These are phyloP conservation scores for Hydrochoerus hydrochaeris DNA, from an alignment of 2,113 vertebrate species.

Conservation along the genomic window DNA sequence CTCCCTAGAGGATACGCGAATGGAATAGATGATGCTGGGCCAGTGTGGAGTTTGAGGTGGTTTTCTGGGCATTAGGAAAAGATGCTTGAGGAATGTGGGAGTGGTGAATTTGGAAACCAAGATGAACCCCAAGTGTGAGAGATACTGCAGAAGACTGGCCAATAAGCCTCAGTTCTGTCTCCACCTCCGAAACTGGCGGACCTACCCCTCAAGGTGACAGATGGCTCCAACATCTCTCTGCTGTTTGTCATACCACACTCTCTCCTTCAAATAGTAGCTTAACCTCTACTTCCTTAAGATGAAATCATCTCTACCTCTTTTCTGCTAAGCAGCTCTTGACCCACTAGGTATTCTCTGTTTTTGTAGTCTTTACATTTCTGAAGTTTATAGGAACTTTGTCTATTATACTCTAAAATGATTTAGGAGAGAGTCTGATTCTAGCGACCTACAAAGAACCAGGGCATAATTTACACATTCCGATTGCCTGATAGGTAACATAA, in stretches of 20 bases:
- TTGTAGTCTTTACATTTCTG: neutral
- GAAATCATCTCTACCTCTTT: neutral
- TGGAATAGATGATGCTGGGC: fast-evolving
- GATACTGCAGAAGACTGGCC: neutral
- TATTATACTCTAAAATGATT: neutral
- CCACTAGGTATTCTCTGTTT: neutral
- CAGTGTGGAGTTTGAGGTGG: neutral
- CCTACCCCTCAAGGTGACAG: neutral
- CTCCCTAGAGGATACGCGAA: too few relatives aligned
- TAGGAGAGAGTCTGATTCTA: neutral
- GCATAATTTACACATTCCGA: neutral
- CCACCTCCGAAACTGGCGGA: neutral
- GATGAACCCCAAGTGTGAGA: neutral
- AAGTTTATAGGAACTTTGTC: neutral
- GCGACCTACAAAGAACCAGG: neutral
- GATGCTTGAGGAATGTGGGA: neutral
- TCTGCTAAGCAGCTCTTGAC: neutral
- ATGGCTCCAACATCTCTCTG: neutral
- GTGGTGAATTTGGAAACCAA: neutral
- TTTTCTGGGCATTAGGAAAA: neutral
- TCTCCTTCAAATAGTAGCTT: neutral
- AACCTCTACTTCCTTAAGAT: neutral
- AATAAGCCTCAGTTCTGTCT: fast-evolving
- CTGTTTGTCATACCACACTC: neutral
- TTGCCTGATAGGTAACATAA: neutral